A percentile compares a stretch with the other conserved stretches of the same genome.
These are phyloP conservation scores for Drosophila pallidifrons DNA, from an alignment of 1,140 invertebrate species.

Conservation along the genomic window DNA sequence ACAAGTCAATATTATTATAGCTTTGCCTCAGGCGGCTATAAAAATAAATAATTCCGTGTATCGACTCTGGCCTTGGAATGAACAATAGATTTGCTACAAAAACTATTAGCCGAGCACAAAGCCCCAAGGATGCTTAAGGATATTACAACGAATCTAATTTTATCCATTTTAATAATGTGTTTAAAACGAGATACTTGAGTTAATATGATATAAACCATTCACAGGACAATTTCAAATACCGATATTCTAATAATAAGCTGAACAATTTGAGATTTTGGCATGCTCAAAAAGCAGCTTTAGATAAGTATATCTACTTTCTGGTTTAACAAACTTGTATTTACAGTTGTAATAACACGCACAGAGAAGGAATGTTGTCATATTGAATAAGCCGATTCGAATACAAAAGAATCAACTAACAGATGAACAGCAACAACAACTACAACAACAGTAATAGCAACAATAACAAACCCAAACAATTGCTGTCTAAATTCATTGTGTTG, in stretches of 20 bases:
- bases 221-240: background rate
- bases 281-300: background rate
- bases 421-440: slow-evolving; percentile 41
- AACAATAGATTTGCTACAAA: background rate
- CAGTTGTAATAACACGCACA: slow-evolving; percentile 30
- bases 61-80: slow-evolving; percentile 3
- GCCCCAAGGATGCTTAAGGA: background rate
- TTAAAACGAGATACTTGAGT: background rate
- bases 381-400: slow-evolving; percentile 38
- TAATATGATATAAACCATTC: background rate
- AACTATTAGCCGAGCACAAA: background rate
- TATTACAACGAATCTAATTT: too few relatives aligned
- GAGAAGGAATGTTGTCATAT: slow-evolving; percentile 35
- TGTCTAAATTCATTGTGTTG: slow-evolving; percentile 77
- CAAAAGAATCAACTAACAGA: slow-evolving; percentile 41
- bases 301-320: slow-evolving; percentile 8
- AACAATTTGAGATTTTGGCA: background rate
- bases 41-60: slow-evolving; percentile 33
- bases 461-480: slow-evolving; percentile 73
- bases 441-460: slow-evolving; percentile 21
- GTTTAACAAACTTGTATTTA: slow-evolving; percentile 22
- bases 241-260: slow-evolving; percentile 10
- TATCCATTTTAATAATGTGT: too few relatives aligned
- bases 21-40: slow-evolving; percentile 6
- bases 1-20: slow-evolving; percentile 45